A percentile compares a stretch with the other conserved stretches of the same genome.
Conservation (phyloP, 2,888 invertebrate genomes). For the Julus scandinavius region DNA sequence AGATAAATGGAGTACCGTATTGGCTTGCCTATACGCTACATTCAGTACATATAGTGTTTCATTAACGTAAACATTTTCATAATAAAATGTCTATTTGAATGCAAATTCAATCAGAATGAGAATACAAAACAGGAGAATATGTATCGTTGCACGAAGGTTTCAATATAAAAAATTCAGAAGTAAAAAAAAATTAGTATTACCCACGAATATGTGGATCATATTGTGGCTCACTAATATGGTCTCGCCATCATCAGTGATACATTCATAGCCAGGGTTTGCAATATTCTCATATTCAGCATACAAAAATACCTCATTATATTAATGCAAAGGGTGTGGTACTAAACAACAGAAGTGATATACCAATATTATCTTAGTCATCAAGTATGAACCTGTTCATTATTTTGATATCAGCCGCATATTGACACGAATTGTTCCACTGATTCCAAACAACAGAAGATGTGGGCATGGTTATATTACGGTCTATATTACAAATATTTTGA, state of each 20-base stretch:
- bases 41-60: no score
- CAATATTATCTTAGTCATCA: constrained; percentile 38
- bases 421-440: constrained; percentile 15
- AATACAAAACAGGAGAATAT: not conserved
- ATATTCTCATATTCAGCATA: constrained; percentile 17
- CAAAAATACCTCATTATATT: constrained; percentile 39
- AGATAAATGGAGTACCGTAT: not conserved
- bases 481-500: not conserved
- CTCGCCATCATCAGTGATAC: not conserved
- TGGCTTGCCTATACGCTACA: no score
- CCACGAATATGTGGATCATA: not conserved
- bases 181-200: not conserved
- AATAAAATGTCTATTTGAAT: no score
- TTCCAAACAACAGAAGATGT: not conserved
- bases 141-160: not conserved
- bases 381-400: not conserved
- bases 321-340: constrained; percentile 42
- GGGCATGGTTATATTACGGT: not conserved
- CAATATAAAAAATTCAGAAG: not conserved
- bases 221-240: not conserved
- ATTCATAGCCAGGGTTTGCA: not conserved
- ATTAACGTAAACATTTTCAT: no score
- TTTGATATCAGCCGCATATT: constrained; percentile 39
- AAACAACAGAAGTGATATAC: constrained; percentile 29
- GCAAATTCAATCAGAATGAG: not conserved